These are phyloP conservation scores for Drosophila tristis DNA, from an alignment of 1,140 invertebrate genomes.

Conservation along the genomic window DNA sequence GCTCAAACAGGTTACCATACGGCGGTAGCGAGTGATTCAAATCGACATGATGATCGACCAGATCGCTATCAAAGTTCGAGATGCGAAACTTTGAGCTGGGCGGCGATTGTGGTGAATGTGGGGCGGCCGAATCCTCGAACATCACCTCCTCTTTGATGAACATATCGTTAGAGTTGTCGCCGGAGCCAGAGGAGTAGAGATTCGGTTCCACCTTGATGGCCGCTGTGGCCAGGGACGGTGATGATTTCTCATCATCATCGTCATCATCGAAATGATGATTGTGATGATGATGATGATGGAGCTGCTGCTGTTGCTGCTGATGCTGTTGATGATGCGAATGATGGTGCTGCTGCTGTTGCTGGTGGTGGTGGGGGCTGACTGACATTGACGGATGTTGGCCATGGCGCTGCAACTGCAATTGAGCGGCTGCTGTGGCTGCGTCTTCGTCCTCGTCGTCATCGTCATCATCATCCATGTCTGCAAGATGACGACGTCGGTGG, in stretches of 20 bases:
- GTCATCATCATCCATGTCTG: constrained; percentile 78
- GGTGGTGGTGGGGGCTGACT: constrained; percentile 17
- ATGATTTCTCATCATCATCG: constrained; percentile 82
- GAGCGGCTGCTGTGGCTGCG: constrained; percentile 19
- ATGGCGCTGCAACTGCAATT: constrained; percentile 17
- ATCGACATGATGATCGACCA: constrained; percentile 80
- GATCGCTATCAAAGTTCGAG: constrained; percentile 78
- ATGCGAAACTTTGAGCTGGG: constrained; percentile 82
- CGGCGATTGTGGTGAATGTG: constrained; percentile 79
- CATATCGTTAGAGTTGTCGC: constrained; percentile 82
- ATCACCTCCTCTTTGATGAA: constrained; percentile 82
- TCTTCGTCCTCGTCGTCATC: constrained; percentile 72
- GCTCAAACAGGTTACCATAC: constrained; percentile 80
- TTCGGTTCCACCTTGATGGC: constrained; percentile 82
- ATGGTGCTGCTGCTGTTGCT: constrained; percentile 18
- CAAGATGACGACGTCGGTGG: constrained; percentile 81
- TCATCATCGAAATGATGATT: constrained; percentile 81
- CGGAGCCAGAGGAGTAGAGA: constrained; percentile 79
- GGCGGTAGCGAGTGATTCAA: constrained; percentile 75
- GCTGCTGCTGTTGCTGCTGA: constrained; percentile 59
- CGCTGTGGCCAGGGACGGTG: constrained; percentile 82
- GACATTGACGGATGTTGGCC: no score
- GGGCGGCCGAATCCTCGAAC: constrained; percentile 76
- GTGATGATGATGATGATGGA: constrained; percentile 62
- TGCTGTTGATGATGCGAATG: constrained; percentile 28